Evolutionary conservation across 2,797 vertebrate genomes (phyloP), one percentile per base, ranked within the genome.

Genomic region (Falco peregrinus): DNA sequence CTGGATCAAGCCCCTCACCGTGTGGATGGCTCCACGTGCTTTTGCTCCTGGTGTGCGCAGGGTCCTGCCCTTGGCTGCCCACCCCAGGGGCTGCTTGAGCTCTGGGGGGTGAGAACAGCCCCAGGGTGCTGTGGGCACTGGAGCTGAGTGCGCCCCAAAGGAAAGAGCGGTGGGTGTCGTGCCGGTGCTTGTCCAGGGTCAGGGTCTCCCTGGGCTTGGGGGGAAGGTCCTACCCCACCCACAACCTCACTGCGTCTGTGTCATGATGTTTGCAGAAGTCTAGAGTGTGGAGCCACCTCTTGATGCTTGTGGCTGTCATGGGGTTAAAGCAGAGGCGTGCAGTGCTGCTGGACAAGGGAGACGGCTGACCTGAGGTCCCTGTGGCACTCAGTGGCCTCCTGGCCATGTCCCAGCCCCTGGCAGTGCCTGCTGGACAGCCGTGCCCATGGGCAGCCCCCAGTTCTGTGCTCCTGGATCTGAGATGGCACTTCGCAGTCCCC

Each of bases 81-180:
- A 47, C 3, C 12, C 24, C 80, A 77, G 80, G 53, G 25, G 41
- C 63, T 84, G 51, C 33, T 54, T 6, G 28, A 75, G 74, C 20
- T 22, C 9, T 9, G 21, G 0, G 13, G 56, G 10, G 4, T 29
- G 43, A 37, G 39, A 74, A 31, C 64, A 87, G 51, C 25, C 16
- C 59, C 22, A 0, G 0, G 31, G 39, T 16, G 37, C 78, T 47
- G 24, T 5, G 10, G 59, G n/a, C 31, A 28, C n/a, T 0, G 1
- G 37, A 25, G 45, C 50, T 9, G 17, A 39, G 35, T 0, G 1
- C 1, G 0, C n/a, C 56, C n/a, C 41, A 35, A 15, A 26, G 73
- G 51, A 69, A 43, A n/a, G 53, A 20, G 73, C 54, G 59, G 26
- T 57, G 43, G 26, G 33, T 51, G 51, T 59, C 1, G 1, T 60